Percentiles rank a stretch among this genome's conserved stretches.
These are phyloP conservation scores for Turnix velox DNA, from an alignment of 2,113 vertebrate species.

Conservation along the genomic window DNA sequence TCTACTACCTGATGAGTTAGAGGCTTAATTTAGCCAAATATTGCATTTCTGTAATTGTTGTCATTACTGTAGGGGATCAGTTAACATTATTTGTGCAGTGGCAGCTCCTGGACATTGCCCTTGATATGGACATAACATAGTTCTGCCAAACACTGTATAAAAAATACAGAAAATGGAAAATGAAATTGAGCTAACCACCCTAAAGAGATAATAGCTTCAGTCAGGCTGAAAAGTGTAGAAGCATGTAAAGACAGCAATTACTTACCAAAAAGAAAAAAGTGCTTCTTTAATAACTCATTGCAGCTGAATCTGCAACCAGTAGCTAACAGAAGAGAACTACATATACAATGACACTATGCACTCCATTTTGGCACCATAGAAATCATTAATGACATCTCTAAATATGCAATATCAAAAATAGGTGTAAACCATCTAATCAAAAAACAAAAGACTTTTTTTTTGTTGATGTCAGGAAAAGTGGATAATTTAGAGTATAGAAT, in stretches of 20 bases:
- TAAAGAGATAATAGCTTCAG: neutral
- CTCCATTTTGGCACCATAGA: neutral
- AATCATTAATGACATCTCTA: neutral
- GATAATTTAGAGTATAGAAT: neutral
- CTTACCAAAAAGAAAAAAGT: neutral
- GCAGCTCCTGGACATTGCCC: neutral
- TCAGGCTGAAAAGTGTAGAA: neutral
- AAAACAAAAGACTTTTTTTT: neutral
- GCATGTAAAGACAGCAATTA: neutral
- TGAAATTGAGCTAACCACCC: neutral
- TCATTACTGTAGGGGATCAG: neutral
- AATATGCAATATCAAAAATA: neutral
- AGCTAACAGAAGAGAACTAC: neutral
- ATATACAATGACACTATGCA: neutral
- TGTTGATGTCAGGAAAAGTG: neutral
- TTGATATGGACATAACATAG: neutral
- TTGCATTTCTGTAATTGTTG: neutral
- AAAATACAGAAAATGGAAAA: neutral
- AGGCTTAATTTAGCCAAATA: neutral
- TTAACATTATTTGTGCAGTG: neutral
- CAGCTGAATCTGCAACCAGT: neutral
- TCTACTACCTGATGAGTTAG: neutral
- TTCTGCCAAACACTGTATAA: neutral
- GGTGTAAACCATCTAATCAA: neutral
- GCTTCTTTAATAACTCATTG: neutral